Evolutionary conservation across 1,140 invertebrate species (phyloP).

Genomic region (Stegodyphus mimosarum): DNA sequence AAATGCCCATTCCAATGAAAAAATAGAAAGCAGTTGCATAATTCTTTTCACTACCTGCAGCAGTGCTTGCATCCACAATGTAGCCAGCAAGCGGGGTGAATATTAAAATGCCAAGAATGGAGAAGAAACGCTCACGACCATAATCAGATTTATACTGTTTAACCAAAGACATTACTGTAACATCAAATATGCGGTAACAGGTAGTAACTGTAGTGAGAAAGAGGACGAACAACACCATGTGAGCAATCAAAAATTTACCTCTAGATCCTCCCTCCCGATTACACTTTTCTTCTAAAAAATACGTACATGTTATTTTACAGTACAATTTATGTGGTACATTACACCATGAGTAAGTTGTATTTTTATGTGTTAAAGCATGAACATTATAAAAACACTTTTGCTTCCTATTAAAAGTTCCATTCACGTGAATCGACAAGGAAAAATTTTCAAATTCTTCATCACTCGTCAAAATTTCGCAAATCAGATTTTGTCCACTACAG

Average conservation of each 20-base stretch:
- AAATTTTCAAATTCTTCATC: constrained; percentile 20
- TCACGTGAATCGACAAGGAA: constrained; percentile 13
- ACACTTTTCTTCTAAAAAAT: constrained; percentile 8
- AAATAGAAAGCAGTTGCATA: constrained; percentile 11
- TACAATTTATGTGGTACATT: constrained; percentile 44
- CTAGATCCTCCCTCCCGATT: background rate
- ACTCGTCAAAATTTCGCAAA: constrained; percentile 34
- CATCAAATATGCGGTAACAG: constrained; percentile 15
- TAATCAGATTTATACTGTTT: constrained; percentile 4
- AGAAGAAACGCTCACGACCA: constrained; percentile 11
- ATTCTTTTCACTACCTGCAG: background rate
- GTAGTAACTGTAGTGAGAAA: constrained; percentile 14
- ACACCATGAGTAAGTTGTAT: constrained; percentile 41
- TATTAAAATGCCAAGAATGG: constrained; percentile 9
- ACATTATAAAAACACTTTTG: constrained; percentile 37
- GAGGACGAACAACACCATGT: constrained; percentile 21
- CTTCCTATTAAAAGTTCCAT: constrained; percentile 3
- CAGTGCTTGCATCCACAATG: background rate
- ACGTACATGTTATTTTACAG: constrained; percentile 21
- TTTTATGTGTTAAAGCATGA: constrained; percentile 27
- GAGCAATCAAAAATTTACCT: background rate
- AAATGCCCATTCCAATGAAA: background rate
- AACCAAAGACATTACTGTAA: constrained; percentile 2
- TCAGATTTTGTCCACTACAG: constrained; percentile 38
- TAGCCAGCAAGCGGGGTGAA: constrained; percentile 2